A percentile compares a stretch with the other conserved stretches of the same genome.
These are phyloP conservation scores for Drosophila neutralis DNA, from an alignment of 2,888 invertebrate species.

Conservation along the genomic window DNA sequence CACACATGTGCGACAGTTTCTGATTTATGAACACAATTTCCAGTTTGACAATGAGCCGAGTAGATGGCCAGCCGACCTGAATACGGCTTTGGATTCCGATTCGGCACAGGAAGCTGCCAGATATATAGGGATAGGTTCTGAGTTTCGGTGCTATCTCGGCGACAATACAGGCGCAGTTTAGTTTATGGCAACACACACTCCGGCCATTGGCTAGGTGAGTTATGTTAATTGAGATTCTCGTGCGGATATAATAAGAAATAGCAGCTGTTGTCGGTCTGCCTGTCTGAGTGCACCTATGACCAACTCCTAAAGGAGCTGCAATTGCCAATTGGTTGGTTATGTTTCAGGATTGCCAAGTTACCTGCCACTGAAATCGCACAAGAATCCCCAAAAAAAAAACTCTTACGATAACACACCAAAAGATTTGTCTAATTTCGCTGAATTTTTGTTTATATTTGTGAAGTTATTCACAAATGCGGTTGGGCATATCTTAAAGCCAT, in stretches of 20 bases:
- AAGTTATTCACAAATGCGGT: background rate
- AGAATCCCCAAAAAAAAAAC: slow-evolving; percentile 40
- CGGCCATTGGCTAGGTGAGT: slow-evolving; percentile 62
- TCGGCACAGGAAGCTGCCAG: slow-evolving; percentile 29
- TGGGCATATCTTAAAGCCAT: background rate
- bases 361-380: slow-evolving; percentile 42
- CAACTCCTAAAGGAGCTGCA: slow-evolving; percentile 28
- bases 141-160: slow-evolving; percentile 42
- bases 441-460: background rate
- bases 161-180: slow-evolving; percentile 54
- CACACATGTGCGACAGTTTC: slow-evolving; percentile 77
- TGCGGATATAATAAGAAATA: slow-evolving; percentile 57
- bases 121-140: slow-evolving; percentile 8
- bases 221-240: slow-evolving; percentile 74
- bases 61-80: slow-evolving; percentile 19
- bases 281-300: slow-evolving; percentile 4
- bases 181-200: slow-evolving; percentile 57
- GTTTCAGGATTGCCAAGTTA: slow-evolving; percentile 42
- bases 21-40: slow-evolving; percentile 80
- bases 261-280: slow-evolving; percentile 28
- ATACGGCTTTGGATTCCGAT: slow-evolving; percentile 18
- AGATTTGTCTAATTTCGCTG: slow-evolving; percentile 9
- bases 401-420: slow-evolving; percentile 23
- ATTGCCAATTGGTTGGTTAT: slow-evolving; percentile 30
- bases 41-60: slow-evolving; percentile 72